Evolutionary conservation across 1,140 invertebrate genomes (phyloP), one percentile per base, ranked within the genome.

Genomic region (Dendrolimus punctatus): DNA sequence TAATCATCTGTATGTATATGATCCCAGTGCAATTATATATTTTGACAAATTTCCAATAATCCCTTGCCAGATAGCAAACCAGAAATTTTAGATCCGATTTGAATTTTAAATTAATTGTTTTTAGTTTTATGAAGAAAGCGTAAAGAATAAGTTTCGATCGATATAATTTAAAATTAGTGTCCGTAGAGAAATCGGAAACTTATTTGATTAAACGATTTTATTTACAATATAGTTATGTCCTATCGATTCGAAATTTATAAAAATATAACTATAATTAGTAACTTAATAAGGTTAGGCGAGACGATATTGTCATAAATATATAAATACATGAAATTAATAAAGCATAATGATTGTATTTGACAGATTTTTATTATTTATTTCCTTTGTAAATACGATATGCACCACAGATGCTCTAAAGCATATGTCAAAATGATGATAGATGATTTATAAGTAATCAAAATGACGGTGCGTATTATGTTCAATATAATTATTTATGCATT

Each of bases 241-340:
- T 86, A 83, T 86, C 82, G 80, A 88, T 87, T 87, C 79, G 78
- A 88, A 87, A 85, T 86, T 87, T 83, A 86, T 87, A 79, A 84
- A 86, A 84, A 80, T 23, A 87, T 87, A 84, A 85, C 76, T 85
- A 83, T 85, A 87, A 86, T 83, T 86, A 86, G 83, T 86, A 81
- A 87, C 79, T 84, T 87, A 82, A 85, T 88, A 88, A 88, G 83
- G 76, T 87, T 87, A 88, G 85, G 83, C 80, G 81, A 88, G 84
- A 88, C 84, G 87, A 87, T 88, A 88, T 88, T 88, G 85, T 88
- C 87, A 87, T 88, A 88, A 86, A 86, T 87, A 88, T 87, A 88
- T 88, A 87, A 87, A 88, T 88, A 88, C 85, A 88, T 87, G 80
- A 88, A 87, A 88, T 88, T 83, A 86, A 86, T 86, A 86, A 86